A percentile compares a stretch with the other conserved stretches of the same genome.
Conservation (phyloP, 2,888 invertebrate species). For the Taphrorychus bicolor region DNA sequence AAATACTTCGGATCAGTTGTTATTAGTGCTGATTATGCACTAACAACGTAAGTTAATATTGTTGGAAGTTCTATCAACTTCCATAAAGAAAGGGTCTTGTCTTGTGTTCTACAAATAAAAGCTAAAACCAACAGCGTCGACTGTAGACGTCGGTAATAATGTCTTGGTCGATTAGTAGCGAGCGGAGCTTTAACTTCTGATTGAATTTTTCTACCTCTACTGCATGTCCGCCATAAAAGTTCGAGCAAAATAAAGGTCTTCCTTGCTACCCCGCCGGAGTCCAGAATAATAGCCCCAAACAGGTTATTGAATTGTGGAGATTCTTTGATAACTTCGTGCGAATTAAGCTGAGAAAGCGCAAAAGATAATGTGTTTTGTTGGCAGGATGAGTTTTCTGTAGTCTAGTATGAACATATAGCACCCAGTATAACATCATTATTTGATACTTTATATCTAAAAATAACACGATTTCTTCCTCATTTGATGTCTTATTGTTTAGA, state of each 20-base stretch:
- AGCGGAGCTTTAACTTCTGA: conserved; percentile 6
- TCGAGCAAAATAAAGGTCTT: not conserved
- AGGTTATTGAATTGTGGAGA: not conserved
- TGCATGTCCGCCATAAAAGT: conserved; percentile 1
- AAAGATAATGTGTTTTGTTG: not conserved
- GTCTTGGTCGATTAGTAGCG: conserved; percentile 2
- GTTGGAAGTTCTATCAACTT: too few species aligned
- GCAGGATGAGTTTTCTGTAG: too few species aligned
- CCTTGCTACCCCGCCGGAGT: not conserved
- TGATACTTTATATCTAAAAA: not conserved
- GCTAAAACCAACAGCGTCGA: not conserved
- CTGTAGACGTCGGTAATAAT: not conserved
- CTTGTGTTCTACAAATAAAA: not conserved
- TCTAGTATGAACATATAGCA: too few species aligned
- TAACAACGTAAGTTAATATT: too few species aligned
- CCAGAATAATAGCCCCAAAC: not conserved
- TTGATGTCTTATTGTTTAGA: too few species aligned
- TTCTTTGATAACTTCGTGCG: not conserved
- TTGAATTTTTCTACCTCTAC: conserved; percentile 4
- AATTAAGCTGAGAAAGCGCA: not conserved
- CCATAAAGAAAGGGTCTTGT: too few species aligned
- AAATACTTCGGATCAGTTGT: too few species aligned
- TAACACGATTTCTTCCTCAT: not conserved
- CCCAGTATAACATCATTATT: too few species aligned
- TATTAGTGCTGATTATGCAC: too few species aligned